phyloP scores from a whole-genome alignment of 2,113 vertebrate species.

The Eulemur macaco region DNA sequence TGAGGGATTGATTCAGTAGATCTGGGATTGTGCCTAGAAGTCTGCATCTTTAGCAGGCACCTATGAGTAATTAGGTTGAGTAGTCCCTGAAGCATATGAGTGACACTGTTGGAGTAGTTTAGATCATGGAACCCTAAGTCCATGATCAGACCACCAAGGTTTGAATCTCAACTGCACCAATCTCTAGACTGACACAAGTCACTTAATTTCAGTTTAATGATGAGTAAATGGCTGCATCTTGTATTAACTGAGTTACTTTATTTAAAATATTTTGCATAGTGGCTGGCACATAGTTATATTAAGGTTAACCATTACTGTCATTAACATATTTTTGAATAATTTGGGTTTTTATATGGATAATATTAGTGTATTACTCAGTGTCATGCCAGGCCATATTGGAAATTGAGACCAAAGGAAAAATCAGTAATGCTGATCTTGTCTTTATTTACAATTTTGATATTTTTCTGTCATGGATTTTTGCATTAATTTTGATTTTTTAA shows the following conservation, averaged over 20 bases:
- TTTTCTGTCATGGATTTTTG: background rate
- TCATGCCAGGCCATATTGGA: background rate
- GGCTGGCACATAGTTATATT: background rate
- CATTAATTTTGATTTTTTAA: constrained; percentile 2
- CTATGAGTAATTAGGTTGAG: background rate
- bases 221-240: background rate
- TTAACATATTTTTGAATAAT: background rate
- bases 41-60: background rate
- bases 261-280: background rate
- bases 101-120: background rate
- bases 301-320: background rate
- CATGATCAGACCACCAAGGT: background rate
- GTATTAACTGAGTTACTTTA: background rate
- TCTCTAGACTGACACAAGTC: background rate
- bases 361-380: background rate
- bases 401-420: background rate
- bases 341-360: background rate
- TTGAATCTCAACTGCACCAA: background rate
- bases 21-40: background rate
- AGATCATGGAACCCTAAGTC: background rate
- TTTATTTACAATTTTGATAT: background rate
- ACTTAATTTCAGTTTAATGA: background rate
- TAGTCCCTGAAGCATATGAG: background rate
- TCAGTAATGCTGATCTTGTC: background rate
- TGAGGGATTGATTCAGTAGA: too few relatives aligned